phyloP scores from a whole-genome alignment of 2,113 vertebrate genomes.

The Sardina pilchardus region DNA sequence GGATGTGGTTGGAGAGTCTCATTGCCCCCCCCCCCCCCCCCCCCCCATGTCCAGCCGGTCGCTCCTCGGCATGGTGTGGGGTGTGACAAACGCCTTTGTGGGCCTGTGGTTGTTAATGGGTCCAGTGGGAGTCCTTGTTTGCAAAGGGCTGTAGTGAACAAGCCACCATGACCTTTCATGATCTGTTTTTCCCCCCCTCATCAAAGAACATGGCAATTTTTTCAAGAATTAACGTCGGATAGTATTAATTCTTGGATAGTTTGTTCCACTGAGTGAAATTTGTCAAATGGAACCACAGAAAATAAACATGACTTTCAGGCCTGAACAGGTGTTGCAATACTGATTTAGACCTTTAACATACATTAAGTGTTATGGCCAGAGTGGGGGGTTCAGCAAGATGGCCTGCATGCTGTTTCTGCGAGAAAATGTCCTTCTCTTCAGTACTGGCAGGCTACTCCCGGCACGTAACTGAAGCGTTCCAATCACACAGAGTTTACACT shows the following conservation, averaged over 20 bases:
- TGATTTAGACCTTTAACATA: too few relatives aligned
- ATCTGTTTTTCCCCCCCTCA: not conserved
- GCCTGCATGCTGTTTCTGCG: not conserved
- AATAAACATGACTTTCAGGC: too few relatives aligned
- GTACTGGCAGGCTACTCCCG: too few relatives aligned
- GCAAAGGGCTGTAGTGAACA: constrained; percentile 32
- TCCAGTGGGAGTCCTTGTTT: constrained; percentile 61
- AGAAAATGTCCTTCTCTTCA: too few relatives aligned
- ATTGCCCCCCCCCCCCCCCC: constrained; percentile 44
- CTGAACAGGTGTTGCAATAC: too few relatives aligned
- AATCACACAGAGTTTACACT: too few relatives aligned
- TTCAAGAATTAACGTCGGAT: too few relatives aligned
- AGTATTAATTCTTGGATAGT: not conserved
- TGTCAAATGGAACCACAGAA: too few relatives aligned
- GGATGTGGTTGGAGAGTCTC: constrained; percentile 55
- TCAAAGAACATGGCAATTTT: too few relatives aligned
- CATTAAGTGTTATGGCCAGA: not conserved
- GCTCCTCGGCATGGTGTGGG: constrained; percentile 57
- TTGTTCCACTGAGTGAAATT: not conserved
- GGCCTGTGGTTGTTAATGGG: constrained; percentile 61
- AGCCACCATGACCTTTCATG: not conserved
- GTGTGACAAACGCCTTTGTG: constrained; percentile 71
- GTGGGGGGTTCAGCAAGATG: too few relatives aligned
- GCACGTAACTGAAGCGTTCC: too few relatives aligned
- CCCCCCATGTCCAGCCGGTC: constrained; percentile 59